These are phyloP conservation scores for Rhabdomys pumilio DNA, from an alignment of 2,797 vertebrate species.

Conservation along the genomic window DNA sequence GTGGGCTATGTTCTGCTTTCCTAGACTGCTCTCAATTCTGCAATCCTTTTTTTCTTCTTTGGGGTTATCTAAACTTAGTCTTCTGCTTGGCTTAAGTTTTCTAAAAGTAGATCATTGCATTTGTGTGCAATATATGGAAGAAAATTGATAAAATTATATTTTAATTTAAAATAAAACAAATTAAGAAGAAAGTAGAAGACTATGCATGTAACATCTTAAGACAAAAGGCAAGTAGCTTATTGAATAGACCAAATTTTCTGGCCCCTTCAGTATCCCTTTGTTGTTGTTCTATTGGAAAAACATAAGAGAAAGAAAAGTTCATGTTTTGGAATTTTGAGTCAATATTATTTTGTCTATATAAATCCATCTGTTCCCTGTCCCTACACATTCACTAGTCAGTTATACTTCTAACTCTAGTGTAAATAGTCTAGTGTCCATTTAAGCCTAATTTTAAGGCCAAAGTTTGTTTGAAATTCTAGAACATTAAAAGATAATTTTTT, in stretches of 20 bases:
- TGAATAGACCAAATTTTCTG: background rate
- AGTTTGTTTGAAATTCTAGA: constrained; percentile 22
- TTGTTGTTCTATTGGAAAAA: background rate
- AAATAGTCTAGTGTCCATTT: background rate
- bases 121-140: background rate
- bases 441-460: background rate
- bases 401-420: background rate
- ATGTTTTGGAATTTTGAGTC: background rate
- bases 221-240: background rate
- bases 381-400: background rate
- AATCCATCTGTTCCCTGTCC: background rate
- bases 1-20: background rate
- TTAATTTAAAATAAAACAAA: background rate
- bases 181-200: background rate
- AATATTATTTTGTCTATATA: background rate
- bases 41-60: background rate
- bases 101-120: background rate
- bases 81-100: background rate
- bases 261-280: accelerated
- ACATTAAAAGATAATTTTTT: background rate
- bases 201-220: background rate
- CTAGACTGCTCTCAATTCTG: no score
- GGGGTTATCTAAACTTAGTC: background rate
- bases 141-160: background rate
- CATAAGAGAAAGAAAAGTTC: background rate